A percentile compares a stretch with the other conserved stretches of the same genome.
These are phyloP conservation scores for Ptilodon capucinus DNA, from an alignment of 2,888 invertebrate species.

Conservation along the genomic window DNA sequence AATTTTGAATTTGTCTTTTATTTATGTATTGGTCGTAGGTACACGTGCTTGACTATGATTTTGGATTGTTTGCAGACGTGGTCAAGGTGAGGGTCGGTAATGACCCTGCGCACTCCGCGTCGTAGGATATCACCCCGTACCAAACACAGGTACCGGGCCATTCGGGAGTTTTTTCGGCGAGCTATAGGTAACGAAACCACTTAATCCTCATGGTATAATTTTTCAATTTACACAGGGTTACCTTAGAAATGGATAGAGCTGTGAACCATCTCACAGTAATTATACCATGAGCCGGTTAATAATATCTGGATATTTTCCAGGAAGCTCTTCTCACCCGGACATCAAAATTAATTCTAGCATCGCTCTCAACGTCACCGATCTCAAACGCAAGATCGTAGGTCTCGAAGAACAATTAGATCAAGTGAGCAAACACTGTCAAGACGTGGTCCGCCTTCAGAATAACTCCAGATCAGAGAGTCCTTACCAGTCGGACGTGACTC, in stretches of 20 bases:
- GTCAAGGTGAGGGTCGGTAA: constrained; percentile 41
- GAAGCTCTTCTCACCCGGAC: constrained; percentile 59
- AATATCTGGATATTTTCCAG: constrained; percentile 40
- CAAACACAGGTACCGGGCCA: constrained; percentile 60
- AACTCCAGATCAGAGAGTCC: constrained; percentile 32
- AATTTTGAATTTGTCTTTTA: not conserved
- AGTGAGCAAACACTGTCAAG: constrained; percentile 56
- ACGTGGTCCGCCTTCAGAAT: constrained; percentile 41
- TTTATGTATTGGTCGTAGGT: not conserved
- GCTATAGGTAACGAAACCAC: constrained; percentile 52
- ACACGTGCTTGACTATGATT: not conserved
- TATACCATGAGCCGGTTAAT: not conserved
- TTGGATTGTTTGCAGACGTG: constrained; percentile 22
- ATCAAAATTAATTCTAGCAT: constrained; percentile 65
- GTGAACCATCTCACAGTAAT: too few species aligned
- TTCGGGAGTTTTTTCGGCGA: constrained; percentile 63
- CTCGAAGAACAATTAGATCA: constrained; percentile 57
- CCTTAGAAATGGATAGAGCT: too few species aligned
- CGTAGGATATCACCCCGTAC: constrained; percentile 73
- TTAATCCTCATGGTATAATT: not conserved
- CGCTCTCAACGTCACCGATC: constrained; percentile 59
- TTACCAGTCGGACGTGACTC: constrained; percentile 16
- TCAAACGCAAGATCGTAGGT: constrained; percentile 61
- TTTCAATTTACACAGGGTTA: too few species aligned
- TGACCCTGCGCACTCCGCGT: constrained; percentile 67